Conservation (phyloP, 2,888 invertebrate species). For the Galeopsomyia nigrocyanea region DNA sequence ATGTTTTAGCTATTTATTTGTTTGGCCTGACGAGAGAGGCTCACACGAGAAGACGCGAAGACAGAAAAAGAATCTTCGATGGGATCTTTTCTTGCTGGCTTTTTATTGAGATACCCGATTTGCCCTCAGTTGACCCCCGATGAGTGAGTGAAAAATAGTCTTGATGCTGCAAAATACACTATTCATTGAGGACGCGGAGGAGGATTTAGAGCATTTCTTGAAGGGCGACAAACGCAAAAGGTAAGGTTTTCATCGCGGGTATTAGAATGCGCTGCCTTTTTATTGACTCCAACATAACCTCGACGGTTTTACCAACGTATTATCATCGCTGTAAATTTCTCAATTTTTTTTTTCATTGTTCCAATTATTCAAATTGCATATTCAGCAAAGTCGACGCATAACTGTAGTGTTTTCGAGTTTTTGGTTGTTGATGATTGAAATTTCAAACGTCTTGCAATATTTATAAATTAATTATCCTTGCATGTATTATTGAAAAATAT, state of each 20-base stretch:
- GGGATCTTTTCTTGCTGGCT: background rate
- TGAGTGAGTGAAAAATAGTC: conserved; percentile 19
- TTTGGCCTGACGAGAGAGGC: background rate
- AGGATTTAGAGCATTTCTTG: conserved; percentile 62
- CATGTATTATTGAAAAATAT: too few relatives aligned
- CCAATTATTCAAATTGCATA: too few relatives aligned
- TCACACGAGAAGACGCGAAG: background rate
- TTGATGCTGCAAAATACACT: conserved; percentile 64
- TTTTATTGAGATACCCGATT: conserved; percentile 16
- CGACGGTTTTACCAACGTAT: too few relatives aligned
- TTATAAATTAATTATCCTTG: too few relatives aligned
- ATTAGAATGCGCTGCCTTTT: background rate
- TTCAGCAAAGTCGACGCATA: too few relatives aligned
- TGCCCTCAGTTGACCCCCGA: background rate
- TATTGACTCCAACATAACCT: background rate
- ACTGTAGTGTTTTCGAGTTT: too few relatives aligned
- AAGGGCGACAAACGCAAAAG: conserved; percentile 60
- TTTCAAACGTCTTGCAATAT: too few relatives aligned
- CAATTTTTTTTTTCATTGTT: too few relatives aligned
- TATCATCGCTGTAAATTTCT: too few relatives aligned
- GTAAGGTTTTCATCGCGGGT: conserved; percentile 50
- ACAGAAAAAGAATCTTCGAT: background rate
- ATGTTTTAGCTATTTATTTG: background rate
- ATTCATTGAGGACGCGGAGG: conserved; percentile 64
- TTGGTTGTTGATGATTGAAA: too few relatives aligned